phyloP scores from a whole-genome alignment of 2,797 vertebrate species.

The Ctenopoma kingsleyae region DNA sequence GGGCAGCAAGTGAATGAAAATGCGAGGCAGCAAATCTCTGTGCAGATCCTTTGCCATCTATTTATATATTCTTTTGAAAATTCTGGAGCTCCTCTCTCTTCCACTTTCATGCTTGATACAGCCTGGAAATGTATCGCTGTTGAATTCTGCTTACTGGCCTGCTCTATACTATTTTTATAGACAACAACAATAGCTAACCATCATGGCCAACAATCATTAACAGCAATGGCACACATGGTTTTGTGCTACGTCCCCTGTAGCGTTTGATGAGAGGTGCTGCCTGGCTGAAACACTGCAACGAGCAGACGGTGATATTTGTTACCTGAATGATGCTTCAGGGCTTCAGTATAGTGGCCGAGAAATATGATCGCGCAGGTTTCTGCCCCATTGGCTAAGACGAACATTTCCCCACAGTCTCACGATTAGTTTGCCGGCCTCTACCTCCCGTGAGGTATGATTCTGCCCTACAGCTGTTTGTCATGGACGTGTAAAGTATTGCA shows the following conservation, averaged over 20 bases:
- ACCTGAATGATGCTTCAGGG: constrained; percentile 55
- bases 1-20: constrained; percentile 38
- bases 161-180: constrained; percentile 32
- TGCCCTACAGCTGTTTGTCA: constrained; percentile 70
- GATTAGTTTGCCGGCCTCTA: constrained; percentile 58
- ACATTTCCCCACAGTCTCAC: constrained; percentile 63
- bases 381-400: constrained; percentile 70
- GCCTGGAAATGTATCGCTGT: constrained; percentile 15
- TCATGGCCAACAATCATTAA: constrained; percentile 33
- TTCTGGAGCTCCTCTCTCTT: constrained; percentile 25
- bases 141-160: constrained; percentile 25
- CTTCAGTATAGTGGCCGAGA: constrained; percentile 42
- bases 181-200: constrained; percentile 37
- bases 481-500: constrained; percentile 42
- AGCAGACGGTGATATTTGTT: constrained; percentile 50
- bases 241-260: constrained; percentile 19
- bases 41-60: constrained; percentile 48
- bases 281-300: constrained; percentile 38
- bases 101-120: constrained; percentile 36
- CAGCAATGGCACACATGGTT: constrained; percentile 13
- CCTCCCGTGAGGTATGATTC: constrained; percentile 25
- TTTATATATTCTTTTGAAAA: constrained; percentile 65
- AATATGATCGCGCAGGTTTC: constrained; percentile 62
- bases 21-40: constrained; percentile 49
- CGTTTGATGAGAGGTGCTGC: constrained; percentile 31